phyloP scores from a whole-genome alignment of 2,113 vertebrate genomes.

The Hypocryptadius cinnamomeus region DNA sequence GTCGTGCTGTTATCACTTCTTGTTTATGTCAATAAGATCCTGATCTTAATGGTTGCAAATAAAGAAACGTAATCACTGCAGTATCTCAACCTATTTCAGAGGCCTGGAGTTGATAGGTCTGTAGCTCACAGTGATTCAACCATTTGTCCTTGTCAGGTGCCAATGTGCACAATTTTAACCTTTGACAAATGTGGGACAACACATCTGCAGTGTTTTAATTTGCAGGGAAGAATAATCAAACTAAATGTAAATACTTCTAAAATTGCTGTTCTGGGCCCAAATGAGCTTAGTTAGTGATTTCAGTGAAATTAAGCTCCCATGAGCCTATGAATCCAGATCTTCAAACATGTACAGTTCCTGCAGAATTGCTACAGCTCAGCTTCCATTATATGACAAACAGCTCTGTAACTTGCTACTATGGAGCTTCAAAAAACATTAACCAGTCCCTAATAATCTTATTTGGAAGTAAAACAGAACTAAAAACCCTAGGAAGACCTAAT shows the following conservation, averaged over 20 bases:
- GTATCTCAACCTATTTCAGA: not conserved
- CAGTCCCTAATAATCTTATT: not conserved
- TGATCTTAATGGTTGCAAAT: not conserved
- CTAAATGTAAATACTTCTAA: not conserved
- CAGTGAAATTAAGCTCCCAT: not conserved
- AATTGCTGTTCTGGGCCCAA: not conserved
- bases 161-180: not conserved
- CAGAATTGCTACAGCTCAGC: not conserved
- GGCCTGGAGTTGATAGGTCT: not conserved
- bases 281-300: not conserved
- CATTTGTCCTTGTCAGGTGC: not conserved
- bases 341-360: not conserved
- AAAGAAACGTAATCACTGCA: not conserved
- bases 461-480: not conserved
- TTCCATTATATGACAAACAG: not conserved
- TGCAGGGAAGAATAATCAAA: not conserved
- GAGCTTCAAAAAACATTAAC: not conserved
- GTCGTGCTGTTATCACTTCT: not conserved
- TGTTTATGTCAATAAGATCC: not conserved
- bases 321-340: not conserved
- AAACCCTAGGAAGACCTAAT: not conserved
- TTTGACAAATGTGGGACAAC: not conserved
- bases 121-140: not conserved
- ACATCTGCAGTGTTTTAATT: not conserved
- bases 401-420: not conserved